Percentiles rank a stretch among this genome's conserved stretches.
Conservation (phyloP, 2,797 vertebrate genomes). For the Alcedo quadribrachys region DNA sequence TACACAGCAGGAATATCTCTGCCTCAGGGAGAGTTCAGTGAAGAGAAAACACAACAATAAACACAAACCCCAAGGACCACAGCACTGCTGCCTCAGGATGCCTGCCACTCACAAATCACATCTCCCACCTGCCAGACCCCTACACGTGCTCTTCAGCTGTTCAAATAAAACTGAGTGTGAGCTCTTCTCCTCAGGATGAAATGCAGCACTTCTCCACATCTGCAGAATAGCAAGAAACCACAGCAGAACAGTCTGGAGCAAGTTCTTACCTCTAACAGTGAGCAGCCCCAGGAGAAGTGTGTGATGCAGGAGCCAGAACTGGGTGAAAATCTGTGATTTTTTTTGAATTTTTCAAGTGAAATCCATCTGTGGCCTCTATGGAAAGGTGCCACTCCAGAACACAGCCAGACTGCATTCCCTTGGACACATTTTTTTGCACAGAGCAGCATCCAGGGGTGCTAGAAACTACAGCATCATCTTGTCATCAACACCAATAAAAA, state of each 20-base stretch:
- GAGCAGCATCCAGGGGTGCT: neutral
- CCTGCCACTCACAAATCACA: neutral
- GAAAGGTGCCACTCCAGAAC: neutral
- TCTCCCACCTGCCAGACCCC: neutral
- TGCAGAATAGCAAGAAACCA: neutral
- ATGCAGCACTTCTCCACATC: neutral
- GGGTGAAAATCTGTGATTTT: neutral
- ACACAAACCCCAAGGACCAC: neutral
- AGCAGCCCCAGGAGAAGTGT: neutral
- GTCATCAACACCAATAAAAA: neutral
- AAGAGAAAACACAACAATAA: neutral
- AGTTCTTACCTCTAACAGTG: neutral
- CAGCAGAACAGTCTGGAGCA: neutral
- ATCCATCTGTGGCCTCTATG: neutral
- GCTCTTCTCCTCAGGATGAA: neutral
- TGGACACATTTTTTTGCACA: accelerated
- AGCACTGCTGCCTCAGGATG: neutral
- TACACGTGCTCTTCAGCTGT: accelerated
- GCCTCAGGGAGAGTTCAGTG: neutral
- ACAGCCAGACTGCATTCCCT: accelerated
- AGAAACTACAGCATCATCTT: neutral
- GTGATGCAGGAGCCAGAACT: neutral
- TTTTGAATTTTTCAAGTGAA: neutral
- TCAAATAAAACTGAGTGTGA: neutral
- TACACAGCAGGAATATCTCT: neutral